phyloP scores from a whole-genome alignment of 2,888 invertebrate genomes.

The Pollenia labialis region DNA sequence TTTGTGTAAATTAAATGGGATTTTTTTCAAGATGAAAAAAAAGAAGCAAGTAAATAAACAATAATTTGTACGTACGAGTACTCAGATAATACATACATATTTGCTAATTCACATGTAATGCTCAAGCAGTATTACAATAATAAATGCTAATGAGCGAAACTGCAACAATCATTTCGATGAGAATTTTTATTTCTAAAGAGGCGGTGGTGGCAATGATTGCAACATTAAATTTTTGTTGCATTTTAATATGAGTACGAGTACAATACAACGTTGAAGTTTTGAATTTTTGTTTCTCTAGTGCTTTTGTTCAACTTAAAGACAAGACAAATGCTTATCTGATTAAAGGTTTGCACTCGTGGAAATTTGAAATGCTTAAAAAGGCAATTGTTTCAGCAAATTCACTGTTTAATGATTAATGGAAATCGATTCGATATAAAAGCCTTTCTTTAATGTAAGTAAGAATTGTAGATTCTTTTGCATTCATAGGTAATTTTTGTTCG shows the following conservation, averaged over 20 bases:
- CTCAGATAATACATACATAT: slow-evolving; percentile 53
- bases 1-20: slow-evolving; percentile 64
- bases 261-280: slow-evolving; percentile 4
- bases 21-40: slow-evolving; percentile 42
- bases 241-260: neutral
- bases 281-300: neutral
- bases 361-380: neutral
- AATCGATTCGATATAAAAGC: too few species aligned
- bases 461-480: too few species aligned
- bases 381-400: neutral
- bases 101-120: slow-evolving; percentile 72
- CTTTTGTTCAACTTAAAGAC: slow-evolving; percentile 23
- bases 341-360: slow-evolving; percentile 33
- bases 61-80: slow-evolving; percentile 16
- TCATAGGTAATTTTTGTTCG: neutral
- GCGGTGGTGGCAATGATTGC: slow-evolving; percentile 67
- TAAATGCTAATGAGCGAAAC: slow-evolving; percentile 73
- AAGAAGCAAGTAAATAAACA: slow-evolving; percentile 39
- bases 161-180: slow-evolving; percentile 67
- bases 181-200: slow-evolving; percentile 66
- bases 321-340: slow-evolving; percentile 57
- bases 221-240: slow-evolving; percentile 47
- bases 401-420: too few species aligned
- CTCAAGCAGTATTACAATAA: slow-evolving; percentile 69
- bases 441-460: too few species aligned